These are phyloP conservation scores for Asarcornis scutulata DNA, from an alignment of 2,113 vertebrate species.

Conservation along the genomic window DNA sequence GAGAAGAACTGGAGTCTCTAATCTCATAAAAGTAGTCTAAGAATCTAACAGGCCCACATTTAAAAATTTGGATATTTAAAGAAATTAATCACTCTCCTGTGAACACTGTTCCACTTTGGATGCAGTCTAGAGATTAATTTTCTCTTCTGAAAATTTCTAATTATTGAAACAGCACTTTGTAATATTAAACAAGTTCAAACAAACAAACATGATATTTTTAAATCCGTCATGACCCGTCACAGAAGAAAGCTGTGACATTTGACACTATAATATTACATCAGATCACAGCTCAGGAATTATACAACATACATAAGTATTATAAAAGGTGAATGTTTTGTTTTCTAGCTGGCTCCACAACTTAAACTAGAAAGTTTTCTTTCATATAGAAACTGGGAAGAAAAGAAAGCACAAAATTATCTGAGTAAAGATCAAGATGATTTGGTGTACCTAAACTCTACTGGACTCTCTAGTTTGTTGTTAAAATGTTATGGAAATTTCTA, in stretches of 20 bases:
- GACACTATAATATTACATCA: neutral
- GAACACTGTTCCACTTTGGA: neutral
- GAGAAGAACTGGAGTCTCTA: neutral
- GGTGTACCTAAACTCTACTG: neutral
- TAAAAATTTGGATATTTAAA: neutral
- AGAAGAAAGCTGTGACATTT: neutral
- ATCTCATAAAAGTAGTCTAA: neutral
- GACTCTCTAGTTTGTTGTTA: neutral
- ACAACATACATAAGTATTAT: neutral
- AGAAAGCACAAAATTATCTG: neutral
- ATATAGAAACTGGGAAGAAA: neutral
- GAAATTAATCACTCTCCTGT: neutral
- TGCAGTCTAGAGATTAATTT: neutral
- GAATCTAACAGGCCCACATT: neutral
- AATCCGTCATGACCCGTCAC: neutral
- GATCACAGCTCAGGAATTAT: neutral
- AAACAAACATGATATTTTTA: neutral
- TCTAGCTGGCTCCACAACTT: neutral
- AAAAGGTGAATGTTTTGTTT: neutral
- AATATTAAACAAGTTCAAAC: neutral
- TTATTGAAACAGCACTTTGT: neutral
- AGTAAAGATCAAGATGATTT: neutral
- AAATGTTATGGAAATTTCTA: neutral
- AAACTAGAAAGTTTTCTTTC: neutral
- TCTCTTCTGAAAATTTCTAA: neutral